These are phyloP conservation scores for Iguana delicatissima DNA, from an alignment of 2,797 vertebrate species.

Conservation along the genomic window DNA sequence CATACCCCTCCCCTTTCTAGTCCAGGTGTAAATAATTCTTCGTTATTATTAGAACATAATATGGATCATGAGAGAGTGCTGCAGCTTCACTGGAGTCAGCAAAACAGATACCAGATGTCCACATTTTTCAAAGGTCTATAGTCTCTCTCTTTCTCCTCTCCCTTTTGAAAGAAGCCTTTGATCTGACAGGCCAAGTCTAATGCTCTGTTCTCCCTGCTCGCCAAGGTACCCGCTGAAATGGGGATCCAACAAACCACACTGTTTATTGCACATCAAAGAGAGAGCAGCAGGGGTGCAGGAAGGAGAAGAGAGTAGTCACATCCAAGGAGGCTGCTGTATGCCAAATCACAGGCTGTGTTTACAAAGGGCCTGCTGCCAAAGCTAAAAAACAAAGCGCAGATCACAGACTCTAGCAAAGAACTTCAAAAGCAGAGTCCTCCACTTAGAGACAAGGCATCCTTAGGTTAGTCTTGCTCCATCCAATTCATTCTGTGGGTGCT, in stretches of 20 bases:
- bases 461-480: background rate
- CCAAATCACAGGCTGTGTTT: background rate
- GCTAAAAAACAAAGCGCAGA: background rate
- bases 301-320: background rate
- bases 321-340: background rate
- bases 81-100: background rate
- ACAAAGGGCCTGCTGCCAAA: background rate
- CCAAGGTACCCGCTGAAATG: background rate
- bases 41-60: background rate
- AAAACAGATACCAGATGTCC: slow-evolving; percentile 4
- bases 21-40: too few relatives aligned
- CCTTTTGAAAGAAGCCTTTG: background rate
- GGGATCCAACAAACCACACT: background rate
- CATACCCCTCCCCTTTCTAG: too few relatives aligned
- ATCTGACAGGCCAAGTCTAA: slow-evolving; percentile 9
- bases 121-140: background rate
- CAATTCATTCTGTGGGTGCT: background rate
- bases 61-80: too few relatives aligned
- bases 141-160: background rate
- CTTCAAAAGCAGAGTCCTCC: background rate
- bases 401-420: background rate
- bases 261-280: slow-evolving; percentile 23
- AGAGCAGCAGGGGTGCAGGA: background rate
- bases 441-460: background rate
- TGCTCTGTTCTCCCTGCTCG: background rate